A percentile compares a stretch with the other conserved stretches of the same genome.
phyloP scores from a whole-genome alignment of 2,888 invertebrate species.

The Hipparchia semele region DNA sequence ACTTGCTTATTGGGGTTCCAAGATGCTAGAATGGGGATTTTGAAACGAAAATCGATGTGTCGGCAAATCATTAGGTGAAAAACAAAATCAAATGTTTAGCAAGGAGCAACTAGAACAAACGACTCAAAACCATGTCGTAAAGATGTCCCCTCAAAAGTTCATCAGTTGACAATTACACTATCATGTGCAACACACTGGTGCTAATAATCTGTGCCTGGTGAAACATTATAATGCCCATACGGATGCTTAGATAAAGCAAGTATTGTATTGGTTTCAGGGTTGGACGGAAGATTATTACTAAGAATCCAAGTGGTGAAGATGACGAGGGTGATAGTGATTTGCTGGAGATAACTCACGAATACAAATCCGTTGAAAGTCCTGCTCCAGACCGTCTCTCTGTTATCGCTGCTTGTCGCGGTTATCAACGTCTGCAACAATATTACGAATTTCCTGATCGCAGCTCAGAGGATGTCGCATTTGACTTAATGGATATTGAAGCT shows the following conservation, averaged over 20 bases:
- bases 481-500: constrained; percentile 85
- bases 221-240: too few relatives aligned
- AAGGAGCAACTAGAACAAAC: too few relatives aligned
- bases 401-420: constrained; percentile 86
- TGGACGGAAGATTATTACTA: constrained; percentile 87
- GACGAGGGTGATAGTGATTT: constrained; percentile 85
- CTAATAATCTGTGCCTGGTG: too few relatives aligned
- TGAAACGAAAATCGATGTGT: too few relatives aligned
- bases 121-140: too few relatives aligned
- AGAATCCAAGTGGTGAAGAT: constrained; percentile 84
- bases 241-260: not conserved
- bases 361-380: constrained; percentile 85
- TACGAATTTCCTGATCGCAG: constrained; percentile 84
- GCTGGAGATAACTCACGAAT: constrained; percentile 85
- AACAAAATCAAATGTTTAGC: too few relatives aligned
- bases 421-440: constrained; percentile 83
- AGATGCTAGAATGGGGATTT: too few relatives aligned
- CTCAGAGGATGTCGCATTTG: constrained; percentile 85
- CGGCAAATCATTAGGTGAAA: too few relatives aligned
- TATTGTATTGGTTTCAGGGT: constrained; percentile 73
- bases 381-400: constrained; percentile 86
- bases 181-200: too few relatives aligned
- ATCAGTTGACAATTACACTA: too few relatives aligned
- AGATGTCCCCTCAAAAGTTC: too few relatives aligned
- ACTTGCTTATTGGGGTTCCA: too few relatives aligned